Base-by-base conservation (phyloP, 2,888 invertebrate genomes). In the Tiliacea citrago region DNA sequence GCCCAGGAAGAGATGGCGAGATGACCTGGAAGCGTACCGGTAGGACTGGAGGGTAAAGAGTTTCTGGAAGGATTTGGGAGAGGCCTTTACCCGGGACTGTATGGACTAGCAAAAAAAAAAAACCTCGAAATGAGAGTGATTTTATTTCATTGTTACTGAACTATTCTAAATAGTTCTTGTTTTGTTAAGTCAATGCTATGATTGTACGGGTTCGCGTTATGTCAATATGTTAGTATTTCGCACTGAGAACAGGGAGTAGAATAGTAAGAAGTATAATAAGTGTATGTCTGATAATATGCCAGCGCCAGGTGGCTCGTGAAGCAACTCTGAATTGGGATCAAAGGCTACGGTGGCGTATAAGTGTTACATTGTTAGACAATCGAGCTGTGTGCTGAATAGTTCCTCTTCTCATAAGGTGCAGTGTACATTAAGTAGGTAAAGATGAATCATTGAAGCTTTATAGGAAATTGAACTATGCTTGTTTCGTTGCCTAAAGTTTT, bases 351-450 rank as follows among this genome's bases (percentile, higher is more conserved):
- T 67, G 73, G 70, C 29, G 51, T 72, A 60, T 84, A 82, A 82
- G 81, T 84, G 82, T 80, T 84, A 80, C 68, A 84, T 75, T 82
- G 84, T 80, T 75, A 80, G 71, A 75, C 68, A 58, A 79, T 83
- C 67, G 55, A 51, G 68, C 62, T 67, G 51, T 76, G 68, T 71
- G 42, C 66, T 69, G 79, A 39, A 79, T 53, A 55, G 58, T 78
- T 63, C 67, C 67, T 79, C 67, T 70, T 79, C 67, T 67, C 29
- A 60, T 79, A 68, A 39, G 67, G 58, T 53, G n/a, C 3, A 18
- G 24, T 39, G 9, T 45, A 16, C 13, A 13, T 12, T 21, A 12
- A 12, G 18, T 57, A 8, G 0, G 21, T 49, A 9, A n/a, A 8
- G 45, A 67, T 61, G 16, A 62, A 69, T 49, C 12, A 61, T 69